Conservation (phyloP, 2,113 vertebrate genomes). For the Pyxicephalus adspersus region DNA sequence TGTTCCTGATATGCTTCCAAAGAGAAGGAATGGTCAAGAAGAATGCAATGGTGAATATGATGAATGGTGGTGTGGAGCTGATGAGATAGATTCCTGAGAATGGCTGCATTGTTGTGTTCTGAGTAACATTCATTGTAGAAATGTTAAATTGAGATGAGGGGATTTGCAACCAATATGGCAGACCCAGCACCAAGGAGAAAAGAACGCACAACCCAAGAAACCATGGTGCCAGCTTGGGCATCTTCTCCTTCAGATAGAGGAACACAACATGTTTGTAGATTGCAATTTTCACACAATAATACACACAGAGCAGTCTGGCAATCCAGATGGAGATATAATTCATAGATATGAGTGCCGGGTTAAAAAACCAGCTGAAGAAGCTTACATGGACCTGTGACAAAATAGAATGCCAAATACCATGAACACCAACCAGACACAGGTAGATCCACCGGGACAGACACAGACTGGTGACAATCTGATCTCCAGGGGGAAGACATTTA, state of each 20-base stretch:
- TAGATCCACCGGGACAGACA: neutral
- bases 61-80: neutral
- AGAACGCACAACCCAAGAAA: conserved; percentile 42
- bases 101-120: neutral
- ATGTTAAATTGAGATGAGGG: accelerated
- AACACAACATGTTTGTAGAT: conserved; percentile 45
- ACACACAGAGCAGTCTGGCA: conserved; percentile 35
- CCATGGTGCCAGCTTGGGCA: conserved; percentile 25
- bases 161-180: accelerated
- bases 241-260: conserved; percentile 50
- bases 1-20: conserved; percentile 49
- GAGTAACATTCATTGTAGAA: accelerated
- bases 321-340: neutral
- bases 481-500: no score
- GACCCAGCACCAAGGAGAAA: accelerated
- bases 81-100: neutral
- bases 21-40: conserved; percentile 58
- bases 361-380: neutral
- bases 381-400: neutral
- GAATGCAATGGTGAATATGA: accelerated
- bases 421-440: no score
- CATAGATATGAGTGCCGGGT: neutral
- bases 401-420: no score
- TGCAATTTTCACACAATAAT: conserved; percentile 60
- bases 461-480: neutral